These are phyloP conservation scores for Strix uralensis DNA, from an alignment of 2,113 vertebrate species.

Conservation along the genomic window DNA sequence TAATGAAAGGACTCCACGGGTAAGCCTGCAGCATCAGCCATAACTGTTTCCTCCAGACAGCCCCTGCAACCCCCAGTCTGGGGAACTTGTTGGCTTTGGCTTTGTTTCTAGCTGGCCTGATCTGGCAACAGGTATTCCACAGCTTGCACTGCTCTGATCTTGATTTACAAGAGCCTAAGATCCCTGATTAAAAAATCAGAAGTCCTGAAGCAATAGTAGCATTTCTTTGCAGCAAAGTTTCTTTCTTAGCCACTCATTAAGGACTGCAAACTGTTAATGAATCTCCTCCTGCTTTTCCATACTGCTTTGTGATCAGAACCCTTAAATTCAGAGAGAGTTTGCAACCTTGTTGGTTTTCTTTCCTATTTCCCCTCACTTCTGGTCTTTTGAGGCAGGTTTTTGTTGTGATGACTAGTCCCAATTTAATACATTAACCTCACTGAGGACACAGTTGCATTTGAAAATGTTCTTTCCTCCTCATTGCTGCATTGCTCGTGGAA, in stretches of 20 bases:
- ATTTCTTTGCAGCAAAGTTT: neutral
- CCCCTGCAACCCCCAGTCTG: neutral
- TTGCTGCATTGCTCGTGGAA: neutral
- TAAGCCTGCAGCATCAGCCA: neutral
- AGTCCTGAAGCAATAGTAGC: neutral
- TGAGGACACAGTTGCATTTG: neutral
- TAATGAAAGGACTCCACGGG: neutral
- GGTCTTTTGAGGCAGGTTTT: neutral
- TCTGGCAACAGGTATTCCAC: conserved; percentile 5
- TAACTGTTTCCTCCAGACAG: neutral
- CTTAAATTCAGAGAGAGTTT: neutral
- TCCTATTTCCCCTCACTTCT: neutral
- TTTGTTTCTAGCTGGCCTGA: conserved; percentile 43
- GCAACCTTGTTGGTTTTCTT: neutral
- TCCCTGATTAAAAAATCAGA: neutral
- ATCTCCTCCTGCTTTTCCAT: neutral
- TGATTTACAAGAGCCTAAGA: conserved; percentile 30
- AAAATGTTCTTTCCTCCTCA: neutral
- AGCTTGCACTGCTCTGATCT: neutral
- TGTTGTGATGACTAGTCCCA: neutral
- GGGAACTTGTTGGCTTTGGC: conserved; percentile 19
- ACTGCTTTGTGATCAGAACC: neutral
- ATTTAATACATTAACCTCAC: neutral
- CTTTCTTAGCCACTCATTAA: neutral
- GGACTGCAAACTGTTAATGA: neutral